phyloP scores from a whole-genome alignment of 2,797 vertebrate genomes.

The Spondyliosoma cantharus region DNA sequence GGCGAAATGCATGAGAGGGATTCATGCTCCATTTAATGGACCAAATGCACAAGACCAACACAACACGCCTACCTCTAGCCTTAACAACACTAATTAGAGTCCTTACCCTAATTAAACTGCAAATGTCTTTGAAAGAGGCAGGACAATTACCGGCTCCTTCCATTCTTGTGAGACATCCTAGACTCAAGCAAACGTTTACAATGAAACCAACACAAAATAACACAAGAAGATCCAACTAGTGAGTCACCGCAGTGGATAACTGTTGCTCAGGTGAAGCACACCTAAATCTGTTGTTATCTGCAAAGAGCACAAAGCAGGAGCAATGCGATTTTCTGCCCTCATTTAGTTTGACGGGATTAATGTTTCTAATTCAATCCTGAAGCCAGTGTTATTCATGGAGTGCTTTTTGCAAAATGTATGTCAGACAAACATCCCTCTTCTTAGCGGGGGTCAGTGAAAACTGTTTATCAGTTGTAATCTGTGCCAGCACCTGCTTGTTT shows the following conservation, averaged over 20 bases:
- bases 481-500: neutral
- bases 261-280: neutral
- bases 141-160: neutral
- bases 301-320: conserved; percentile 9
- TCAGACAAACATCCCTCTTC: conserved; percentile 10
- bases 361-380: conserved; percentile 8
- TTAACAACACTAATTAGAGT: conserved; percentile 7
- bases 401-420: neutral
- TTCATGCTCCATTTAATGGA: conserved; percentile 2
- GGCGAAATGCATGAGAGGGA: conserved; percentile 10
- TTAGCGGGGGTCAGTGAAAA: neutral
- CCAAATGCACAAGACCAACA: neutral
- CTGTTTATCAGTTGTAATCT: conserved; percentile 28
- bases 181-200: conserved; percentile 6
- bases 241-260: neutral
- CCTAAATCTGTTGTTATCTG: conserved; percentile 24
- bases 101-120: neutral
- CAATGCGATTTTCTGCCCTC: neutral
- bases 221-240: neutral
- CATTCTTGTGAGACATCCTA: neutral
- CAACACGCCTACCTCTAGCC: neutral
- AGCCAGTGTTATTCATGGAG: neutral
- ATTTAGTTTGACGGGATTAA: conserved; percentile 27
- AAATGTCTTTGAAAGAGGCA: neutral
- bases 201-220: conserved; percentile 2